Conservation (phyloP, 2,888 invertebrate genomes). For the Taenaris catops region DNA sequence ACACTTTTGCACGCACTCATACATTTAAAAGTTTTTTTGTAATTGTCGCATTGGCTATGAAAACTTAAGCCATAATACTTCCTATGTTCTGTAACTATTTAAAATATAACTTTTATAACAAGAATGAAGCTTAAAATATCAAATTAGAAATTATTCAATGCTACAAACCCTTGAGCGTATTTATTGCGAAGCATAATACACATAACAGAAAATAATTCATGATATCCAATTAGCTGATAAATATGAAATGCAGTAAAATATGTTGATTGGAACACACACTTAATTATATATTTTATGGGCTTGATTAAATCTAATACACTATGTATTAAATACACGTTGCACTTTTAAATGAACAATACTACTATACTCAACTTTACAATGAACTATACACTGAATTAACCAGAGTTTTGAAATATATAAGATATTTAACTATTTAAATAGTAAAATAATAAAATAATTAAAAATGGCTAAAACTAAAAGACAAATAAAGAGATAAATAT, state of each 20-base stretch:
- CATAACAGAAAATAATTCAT: constrained; percentile 30
- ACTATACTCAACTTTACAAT: too few species aligned
- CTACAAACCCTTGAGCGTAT: constrained; percentile 29
- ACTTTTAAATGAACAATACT: too few species aligned
- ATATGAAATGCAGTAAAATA: constrained; percentile 21
- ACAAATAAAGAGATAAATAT: too few species aligned
- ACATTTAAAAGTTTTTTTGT: constrained; percentile 50
- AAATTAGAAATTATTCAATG: constrained; percentile 2
- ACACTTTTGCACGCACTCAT: constrained; percentile 55
- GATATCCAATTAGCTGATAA: constrained; percentile 21
- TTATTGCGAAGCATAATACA: constrained; percentile 26
- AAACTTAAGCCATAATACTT: constrained; percentile 56
- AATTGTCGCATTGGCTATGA: constrained; percentile 38
- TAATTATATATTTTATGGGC: constrained; percentile 18
- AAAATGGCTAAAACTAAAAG: too few species aligned
- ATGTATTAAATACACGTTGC: constrained; percentile 1
- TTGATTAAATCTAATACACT: constrained; percentile 12
- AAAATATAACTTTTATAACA: constrained; percentile 19
- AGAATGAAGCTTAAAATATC: neutral
- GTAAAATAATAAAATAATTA: too few species aligned
- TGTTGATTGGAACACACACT: constrained; percentile 6
- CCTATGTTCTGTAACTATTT: constrained; percentile 33
- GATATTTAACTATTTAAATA: too few species aligned
- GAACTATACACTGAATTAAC: too few species aligned
- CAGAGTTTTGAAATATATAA: too few species aligned